Percentiles rank a stretch among this genome's conserved stretches.
Conservation (phyloP, 30 jellyfish, hydroid and myxozoan species). For the Sanderia malayensis region DNA sequence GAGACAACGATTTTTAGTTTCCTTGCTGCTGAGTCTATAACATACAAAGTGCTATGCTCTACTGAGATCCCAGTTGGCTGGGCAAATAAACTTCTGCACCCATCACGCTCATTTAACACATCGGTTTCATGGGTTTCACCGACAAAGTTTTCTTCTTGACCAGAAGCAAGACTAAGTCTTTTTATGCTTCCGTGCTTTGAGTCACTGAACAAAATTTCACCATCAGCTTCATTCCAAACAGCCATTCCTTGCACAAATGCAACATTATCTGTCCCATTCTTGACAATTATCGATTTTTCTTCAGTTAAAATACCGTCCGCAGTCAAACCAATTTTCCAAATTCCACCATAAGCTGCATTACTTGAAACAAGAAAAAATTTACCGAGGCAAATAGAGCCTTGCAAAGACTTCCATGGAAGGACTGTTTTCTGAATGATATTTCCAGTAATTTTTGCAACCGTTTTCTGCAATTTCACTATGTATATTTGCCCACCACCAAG, state of each 20-base stretch:
- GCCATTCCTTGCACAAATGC: slow-evolving; percentile 42
- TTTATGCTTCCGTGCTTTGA: slow-evolving; percentile 34
- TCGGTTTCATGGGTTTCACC: slow-evolving; percentile 11
- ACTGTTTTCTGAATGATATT: not conserved
- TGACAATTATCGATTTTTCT: not conserved
- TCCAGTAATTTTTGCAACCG: slow-evolving; percentile 8
- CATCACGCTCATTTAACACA: slow-evolving; percentile 38
- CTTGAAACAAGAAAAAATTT: not conserved
- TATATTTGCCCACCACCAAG: slow-evolving; percentile 17
- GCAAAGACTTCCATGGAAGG: slow-evolving; percentile 26
- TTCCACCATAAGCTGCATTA: slow-evolving; percentile 2
- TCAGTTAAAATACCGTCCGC: slow-evolving; percentile 31
- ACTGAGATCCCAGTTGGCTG: slow-evolving; percentile 48
- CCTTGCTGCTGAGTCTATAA: slow-evolving; percentile 27
- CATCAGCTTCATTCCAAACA: slow-evolving; percentile 18
- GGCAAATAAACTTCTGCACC: slow-evolving; percentile 25
- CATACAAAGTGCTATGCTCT: slow-evolving; percentile 18
- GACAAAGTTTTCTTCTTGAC: slow-evolving; percentile 16
- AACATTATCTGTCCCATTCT: slow-evolving; percentile 21
- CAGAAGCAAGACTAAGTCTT: slow-evolving; percentile 17
- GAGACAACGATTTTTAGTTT: slow-evolving; percentile 7
- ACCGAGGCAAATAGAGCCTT: slow-evolving; percentile 2
- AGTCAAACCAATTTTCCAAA: slow-evolving; percentile 2
- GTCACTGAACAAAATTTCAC: slow-evolving; percentile 27
- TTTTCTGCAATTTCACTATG: slow-evolving; percentile 17